These are phyloP conservation scores for Hydrochoerus hydrochaeris DNA, from an alignment of 2,113 vertebrate species.

Conservation along the genomic window DNA sequence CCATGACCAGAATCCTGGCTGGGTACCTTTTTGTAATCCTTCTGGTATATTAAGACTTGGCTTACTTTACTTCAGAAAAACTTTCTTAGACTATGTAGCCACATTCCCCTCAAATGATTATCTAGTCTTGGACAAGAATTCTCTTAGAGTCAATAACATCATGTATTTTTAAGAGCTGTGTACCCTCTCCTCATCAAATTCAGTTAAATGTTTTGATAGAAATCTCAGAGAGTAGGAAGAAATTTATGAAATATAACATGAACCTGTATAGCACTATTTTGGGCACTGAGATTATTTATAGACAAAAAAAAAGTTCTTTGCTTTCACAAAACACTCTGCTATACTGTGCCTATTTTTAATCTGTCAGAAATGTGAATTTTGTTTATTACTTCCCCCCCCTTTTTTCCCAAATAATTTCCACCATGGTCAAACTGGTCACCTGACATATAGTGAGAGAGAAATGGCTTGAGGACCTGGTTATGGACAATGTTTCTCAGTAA, in stretches of 20 bases:
- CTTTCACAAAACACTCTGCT: neutral
- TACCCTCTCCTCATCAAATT: neutral
- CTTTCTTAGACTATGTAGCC: neutral
- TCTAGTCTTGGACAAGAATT: neutral
- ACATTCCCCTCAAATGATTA: neutral
- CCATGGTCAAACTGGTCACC: neutral
- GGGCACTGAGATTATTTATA: neutral
- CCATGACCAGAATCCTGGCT: neutral
- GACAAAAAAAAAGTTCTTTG: slow-evolving; percentile 28
- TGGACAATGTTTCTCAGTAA: neutral
- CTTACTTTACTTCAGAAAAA: neutral
- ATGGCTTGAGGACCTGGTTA: neutral
- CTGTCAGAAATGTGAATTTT: neutral
- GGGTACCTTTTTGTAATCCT: neutral
- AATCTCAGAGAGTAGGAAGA: neutral
- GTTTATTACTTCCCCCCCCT: neutral
- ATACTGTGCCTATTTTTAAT: neutral
- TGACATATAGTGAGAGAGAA: neutral
- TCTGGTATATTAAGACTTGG: neutral
- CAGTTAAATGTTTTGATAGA: slow-evolving; percentile 29
- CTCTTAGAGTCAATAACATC: neutral
- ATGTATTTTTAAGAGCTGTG: neutral
- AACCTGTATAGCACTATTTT: neutral
- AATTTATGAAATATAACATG: neutral
- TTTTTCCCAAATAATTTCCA: neutral